Evolutionary conservation across 2,797 vertebrate species (phyloP).

Genomic region (Hafferia zeledoni): DNA sequence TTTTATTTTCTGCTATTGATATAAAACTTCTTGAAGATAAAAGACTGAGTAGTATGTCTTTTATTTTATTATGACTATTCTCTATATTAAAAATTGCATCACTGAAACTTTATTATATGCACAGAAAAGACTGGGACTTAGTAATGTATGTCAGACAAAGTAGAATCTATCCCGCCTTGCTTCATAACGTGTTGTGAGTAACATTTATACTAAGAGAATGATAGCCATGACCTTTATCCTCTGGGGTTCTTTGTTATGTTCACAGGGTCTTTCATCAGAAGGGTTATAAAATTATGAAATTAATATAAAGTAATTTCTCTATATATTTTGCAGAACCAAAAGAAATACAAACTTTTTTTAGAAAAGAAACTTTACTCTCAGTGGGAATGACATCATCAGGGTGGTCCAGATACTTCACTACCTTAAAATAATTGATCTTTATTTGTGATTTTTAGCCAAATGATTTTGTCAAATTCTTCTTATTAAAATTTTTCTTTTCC

Average conservation of each 20-base stretch:
- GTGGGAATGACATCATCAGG: background rate
- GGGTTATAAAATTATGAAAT: background rate
- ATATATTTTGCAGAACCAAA: background rate
- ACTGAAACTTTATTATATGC: background rate
- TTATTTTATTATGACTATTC: background rate
- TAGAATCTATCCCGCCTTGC: background rate
- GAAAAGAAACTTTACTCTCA: background rate
- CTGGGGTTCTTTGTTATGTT: background rate
- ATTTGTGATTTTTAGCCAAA: background rate
- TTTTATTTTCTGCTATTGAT: background rate
- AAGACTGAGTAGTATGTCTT: background rate
- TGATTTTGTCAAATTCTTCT: conserved; percentile 42
- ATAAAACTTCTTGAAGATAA: background rate
- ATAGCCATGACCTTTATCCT: background rate
- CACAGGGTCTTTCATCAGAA: background rate
- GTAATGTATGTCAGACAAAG: background rate
- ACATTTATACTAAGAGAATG: background rate
- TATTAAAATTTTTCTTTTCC: conserved; percentile 45
- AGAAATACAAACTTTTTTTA: background rate
- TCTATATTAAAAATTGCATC: background rate
- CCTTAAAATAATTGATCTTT: background rate
- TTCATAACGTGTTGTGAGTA: background rate
- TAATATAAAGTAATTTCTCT: background rate
- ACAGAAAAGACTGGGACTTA: background rate
- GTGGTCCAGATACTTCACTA: background rate